Evolutionary conservation across 2,888 invertebrate genomes (phyloP).

Genomic region (Camptogramma bilineatum): DNA sequence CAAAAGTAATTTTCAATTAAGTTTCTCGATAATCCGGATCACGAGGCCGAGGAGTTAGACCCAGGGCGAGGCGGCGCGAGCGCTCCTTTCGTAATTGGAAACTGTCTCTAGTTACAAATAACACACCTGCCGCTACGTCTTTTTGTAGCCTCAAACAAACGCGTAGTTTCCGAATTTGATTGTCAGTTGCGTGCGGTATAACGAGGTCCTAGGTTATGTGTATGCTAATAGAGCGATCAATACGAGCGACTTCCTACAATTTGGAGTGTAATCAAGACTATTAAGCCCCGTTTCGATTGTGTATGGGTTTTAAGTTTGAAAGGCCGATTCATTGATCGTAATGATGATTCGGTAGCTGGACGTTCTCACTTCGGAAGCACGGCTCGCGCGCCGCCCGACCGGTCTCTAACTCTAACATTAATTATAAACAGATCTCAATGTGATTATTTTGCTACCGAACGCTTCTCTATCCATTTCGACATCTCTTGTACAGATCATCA

Average conservation of each 20-base stretch:
- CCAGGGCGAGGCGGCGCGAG: conserved; percentile 60
- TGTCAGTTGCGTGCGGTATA: conserved; percentile 47
- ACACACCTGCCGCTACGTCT: conserved; percentile 59
- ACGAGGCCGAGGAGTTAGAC: conserved; percentile 60
- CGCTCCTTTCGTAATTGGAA: conserved; percentile 73
- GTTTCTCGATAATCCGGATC: conserved; percentile 81
- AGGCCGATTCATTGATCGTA: conserved; percentile 81
- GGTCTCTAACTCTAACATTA: conserved; percentile 72
- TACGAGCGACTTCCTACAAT: conserved; percentile 63
- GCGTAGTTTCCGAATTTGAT: conserved; percentile 45
- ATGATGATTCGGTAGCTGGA: conserved; percentile 67
- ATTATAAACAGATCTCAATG: conserved; percentile 79
- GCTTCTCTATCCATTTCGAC: conserved; percentile 69
- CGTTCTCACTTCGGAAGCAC: conserved; percentile 72
- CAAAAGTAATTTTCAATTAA: conserved; percentile 82
- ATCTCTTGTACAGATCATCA: conserved; percentile 67
- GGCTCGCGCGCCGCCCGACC: conserved; percentile 61
- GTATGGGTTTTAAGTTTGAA: conserved; percentile 67
- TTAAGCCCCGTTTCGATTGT: conserved; percentile 63
- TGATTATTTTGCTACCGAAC: conserved; percentile 78
- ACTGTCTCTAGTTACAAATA: conserved; percentile 70
- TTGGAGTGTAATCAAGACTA: conserved; percentile 68
- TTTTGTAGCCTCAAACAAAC: conserved; percentile 40
- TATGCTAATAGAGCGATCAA: conserved; percentile 62
- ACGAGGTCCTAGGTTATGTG: conserved; percentile 46